phyloP scores from a whole-genome alignment of 2,888 invertebrate genomes.

The Drosophila gaucha region DNA sequence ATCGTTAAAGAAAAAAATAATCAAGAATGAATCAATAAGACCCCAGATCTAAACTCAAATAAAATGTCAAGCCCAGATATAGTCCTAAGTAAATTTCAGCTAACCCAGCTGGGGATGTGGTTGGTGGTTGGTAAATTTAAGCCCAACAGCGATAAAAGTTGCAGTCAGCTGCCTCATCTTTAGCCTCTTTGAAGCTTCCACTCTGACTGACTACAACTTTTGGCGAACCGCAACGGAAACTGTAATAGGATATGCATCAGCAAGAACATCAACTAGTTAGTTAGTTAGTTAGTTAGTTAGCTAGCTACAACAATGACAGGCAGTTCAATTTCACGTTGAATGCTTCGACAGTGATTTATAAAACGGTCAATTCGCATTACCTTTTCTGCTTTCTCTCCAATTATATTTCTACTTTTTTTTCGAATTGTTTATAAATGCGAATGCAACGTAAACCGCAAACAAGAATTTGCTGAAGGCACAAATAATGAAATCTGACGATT shows the following conservation, averaged over 20 bases:
- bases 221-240: slow-evolving; percentile 54
- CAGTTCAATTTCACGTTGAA: slow-evolving; percentile 5
- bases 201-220: slow-evolving; percentile 12
- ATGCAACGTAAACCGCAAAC: background rate
- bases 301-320: slow-evolving; percentile 5
- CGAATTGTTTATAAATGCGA: background rate
- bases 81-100: slow-evolving; percentile 1
- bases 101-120: background rate
- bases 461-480: background rate
- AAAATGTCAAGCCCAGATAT: background rate
- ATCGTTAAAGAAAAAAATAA: too few relatives aligned
- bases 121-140: slow-evolving; percentile 6
- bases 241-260: slow-evolving; percentile 61
- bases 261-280: slow-evolving; percentile 15
- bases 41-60: background rate
- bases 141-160: slow-evolving; percentile 11
- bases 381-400: background rate
- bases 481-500: too few relatives aligned
- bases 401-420: background rate
- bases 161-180: slow-evolving; percentile 21
- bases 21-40: background rate
- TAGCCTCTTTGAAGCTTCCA: slow-evolving; percentile 7
- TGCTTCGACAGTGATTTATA: background rate
- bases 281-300: background rate
- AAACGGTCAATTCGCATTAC: slow-evolving; percentile 5